Base-by-base conservation (phyloP, 2,113 vertebrate genomes). In the Numenius arquata region DNA sequence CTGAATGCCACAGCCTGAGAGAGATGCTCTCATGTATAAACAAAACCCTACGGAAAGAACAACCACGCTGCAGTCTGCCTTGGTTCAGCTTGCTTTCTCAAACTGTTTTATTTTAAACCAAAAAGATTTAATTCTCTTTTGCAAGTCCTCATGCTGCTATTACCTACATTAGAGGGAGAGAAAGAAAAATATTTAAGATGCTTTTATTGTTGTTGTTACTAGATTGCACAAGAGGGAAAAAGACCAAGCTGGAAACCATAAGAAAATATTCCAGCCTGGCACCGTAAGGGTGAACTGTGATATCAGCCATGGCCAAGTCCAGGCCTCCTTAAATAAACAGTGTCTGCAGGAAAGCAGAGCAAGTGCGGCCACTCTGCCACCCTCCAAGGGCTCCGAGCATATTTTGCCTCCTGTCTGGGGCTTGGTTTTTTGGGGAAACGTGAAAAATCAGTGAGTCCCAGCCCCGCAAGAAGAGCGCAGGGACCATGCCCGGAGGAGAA, bases 1-100 rank as follows among this genome's bases (percentile, higher is more conserved):
- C 40, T 45, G 73, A 84, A 82, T 70, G 85, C 52, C 43, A 56
- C 38, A 83, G 43, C 58, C 84, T 43, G 84, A 67, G 56, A 80
- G 53, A 88, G 41, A 66, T 11, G 10, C 29, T 74, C 76, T 56
- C 30, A 29, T 50, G 22, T 80, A 68, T 96, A 97, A 97, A 87
- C 90, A 97, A 85, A 89, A 67, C 32, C 29, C 61, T 62, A 27
- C 58, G 85, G 73, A 95, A 95, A 94, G 43, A 93, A 72, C 85
- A 58, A 58, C 18, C 48, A 8, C 47, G n/a, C 41, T 86, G 41
- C 73, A 79, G n/a, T 29, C 40, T 43, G 34, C 68, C 83, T 87
- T 53, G 48, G 58, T 59, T 85, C 71, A 91, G 9, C 30, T 76
- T 85, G 6, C 34, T 68, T 71, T 53, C 36, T 71, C 1, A 1